Percentiles rank a stretch among this genome's conserved stretches.
Evolutionary conservation across 2,113 vertebrate genomes (phyloP).

Genomic region (Catharus minimus): DNA sequence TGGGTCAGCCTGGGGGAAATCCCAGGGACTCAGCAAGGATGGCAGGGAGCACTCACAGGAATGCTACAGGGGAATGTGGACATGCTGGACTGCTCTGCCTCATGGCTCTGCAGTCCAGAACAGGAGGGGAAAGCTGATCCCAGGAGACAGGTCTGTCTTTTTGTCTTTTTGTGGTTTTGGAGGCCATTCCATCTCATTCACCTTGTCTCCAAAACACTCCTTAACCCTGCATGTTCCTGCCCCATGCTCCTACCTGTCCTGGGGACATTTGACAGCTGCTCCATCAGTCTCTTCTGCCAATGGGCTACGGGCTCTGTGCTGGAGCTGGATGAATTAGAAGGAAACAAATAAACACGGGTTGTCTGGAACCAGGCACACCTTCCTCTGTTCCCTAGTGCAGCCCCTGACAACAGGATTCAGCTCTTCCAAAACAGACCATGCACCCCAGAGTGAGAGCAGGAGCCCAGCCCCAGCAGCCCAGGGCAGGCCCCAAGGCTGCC

Average conservation of each 20-base stretch:
- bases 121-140: neutral
- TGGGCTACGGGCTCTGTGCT: slow-evolving; percentile 62
- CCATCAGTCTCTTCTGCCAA: slow-evolving; percentile 74
- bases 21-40: neutral
- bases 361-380: neutral
- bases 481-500: neutral
- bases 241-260: slow-evolving; percentile 77
- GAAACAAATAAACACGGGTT: neutral
- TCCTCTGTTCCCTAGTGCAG: neutral
- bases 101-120: neutral
- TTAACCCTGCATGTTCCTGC: neutral
- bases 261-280: slow-evolving; percentile 80
- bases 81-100: neutral
- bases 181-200: neutral
- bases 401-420: neutral
- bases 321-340: slow-evolving; percentile 44
- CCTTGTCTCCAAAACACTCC: neutral
- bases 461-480: neutral
- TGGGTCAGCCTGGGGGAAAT: neutral
- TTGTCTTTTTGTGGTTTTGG: neutral
- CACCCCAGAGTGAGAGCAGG: neutral
- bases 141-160: neutral
- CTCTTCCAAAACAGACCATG: neutral
- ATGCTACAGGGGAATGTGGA: neutral
- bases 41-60: neutral